Conservation (phyloP, 2,113 vertebrate genomes). For the Ardeotis arabs region DNA sequence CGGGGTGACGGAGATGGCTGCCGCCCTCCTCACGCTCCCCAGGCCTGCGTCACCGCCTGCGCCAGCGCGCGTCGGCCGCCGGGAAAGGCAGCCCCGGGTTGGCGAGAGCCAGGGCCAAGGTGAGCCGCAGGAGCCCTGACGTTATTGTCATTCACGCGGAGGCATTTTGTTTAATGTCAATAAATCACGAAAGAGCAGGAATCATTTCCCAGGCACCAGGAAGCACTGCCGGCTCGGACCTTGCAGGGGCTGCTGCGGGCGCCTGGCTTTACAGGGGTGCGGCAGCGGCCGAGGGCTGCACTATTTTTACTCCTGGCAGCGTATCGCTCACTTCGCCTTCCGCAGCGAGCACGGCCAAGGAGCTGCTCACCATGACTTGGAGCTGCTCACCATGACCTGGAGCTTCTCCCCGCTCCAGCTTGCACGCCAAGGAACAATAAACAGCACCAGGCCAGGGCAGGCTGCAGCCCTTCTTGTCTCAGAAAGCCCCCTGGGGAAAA, state of each 20-base stretch:
- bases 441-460: neutral
- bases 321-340: no score
- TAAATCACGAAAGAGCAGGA: neutral
- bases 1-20: neutral
- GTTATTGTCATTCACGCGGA: neutral
- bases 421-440: neutral
- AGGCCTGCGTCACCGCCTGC: neutral
- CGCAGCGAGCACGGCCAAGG: neutral
- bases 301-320: conserved; percentile 1
- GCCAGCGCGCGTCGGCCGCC: neutral
- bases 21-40: neutral
- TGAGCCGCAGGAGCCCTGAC: neutral
- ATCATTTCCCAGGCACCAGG: neutral
- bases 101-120: neutral
- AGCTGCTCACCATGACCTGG: accelerated
- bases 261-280: accelerated
- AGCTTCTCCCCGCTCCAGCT: neutral
- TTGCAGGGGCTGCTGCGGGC: neutral
- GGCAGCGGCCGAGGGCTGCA: accelerated
- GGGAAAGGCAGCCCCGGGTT: neutral
- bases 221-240: neutral
- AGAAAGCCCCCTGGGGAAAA: neutral
- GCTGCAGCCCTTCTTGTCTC: neutral
- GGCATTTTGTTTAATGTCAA: neutral
- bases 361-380: neutral